Evolutionary conservation across 2,888 invertebrate species (phyloP).

Genomic region (Drosophila algonquin): DNA sequence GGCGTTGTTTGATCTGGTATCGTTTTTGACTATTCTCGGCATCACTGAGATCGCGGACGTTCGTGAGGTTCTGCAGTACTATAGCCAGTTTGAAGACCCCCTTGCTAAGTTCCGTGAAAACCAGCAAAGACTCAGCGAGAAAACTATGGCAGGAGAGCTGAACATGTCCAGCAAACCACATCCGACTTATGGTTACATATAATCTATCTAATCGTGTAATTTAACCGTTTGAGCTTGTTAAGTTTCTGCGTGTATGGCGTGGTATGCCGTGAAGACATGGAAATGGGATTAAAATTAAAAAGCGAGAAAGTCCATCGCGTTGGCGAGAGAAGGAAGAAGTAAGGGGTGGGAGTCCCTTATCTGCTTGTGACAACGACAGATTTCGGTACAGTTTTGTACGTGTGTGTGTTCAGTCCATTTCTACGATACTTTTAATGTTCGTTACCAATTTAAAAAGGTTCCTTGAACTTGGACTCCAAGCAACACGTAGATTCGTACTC

Average conservation of each 20-base stretch:
- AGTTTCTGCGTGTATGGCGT: no score
- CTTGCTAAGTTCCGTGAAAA: slow-evolving; percentile 95
- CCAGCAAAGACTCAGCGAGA: slow-evolving; percentile 90
- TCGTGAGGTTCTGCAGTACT: slow-evolving; percentile 95
- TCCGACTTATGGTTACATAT: slow-evolving; percentile 62
- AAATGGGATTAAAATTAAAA: no score
- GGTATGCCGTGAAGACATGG: no score
- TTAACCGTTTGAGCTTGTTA: no score
- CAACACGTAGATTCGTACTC: background rate
- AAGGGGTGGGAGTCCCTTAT: background rate
- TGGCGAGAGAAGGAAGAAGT: no score
- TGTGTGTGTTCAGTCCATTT: background rate
- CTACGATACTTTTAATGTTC: background rate
- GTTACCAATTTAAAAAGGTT: background rate
- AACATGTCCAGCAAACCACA: slow-evolving; percentile 85
- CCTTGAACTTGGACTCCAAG: background rate
- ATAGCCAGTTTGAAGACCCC: slow-evolving; percentile 96
- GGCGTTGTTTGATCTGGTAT: slow-evolving; percentile 93
- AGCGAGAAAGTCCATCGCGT: no score
- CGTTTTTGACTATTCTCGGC: slow-evolving; percentile 95
- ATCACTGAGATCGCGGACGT: slow-evolving; percentile 96
- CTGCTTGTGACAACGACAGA: slow-evolving; percentile 43
- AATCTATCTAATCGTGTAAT: no score
- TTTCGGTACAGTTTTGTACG: slow-evolving; percentile 6
- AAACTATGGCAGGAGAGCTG: slow-evolving; percentile 86